Base-by-base conservation (phyloP, 2,113 vertebrate genomes). In the Cephalopterus ornatus region DNA sequence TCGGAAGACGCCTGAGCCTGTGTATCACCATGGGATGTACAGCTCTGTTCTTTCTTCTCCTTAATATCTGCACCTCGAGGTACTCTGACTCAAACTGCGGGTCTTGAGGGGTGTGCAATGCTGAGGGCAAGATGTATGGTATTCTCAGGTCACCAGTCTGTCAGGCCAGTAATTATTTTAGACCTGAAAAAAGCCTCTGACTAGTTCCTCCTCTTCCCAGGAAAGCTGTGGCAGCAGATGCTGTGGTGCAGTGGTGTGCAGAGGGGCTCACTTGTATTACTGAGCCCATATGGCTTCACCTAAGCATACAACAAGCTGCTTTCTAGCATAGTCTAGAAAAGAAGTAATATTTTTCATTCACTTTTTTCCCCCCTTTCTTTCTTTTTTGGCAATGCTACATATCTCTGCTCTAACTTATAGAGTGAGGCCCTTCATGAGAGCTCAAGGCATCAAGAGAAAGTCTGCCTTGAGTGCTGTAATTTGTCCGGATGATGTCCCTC, bases 61-160 rank as follows among this genome's bases (percentile, higher is more conserved):
- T 99, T 52, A 99, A 98, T 65, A 96, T 99, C 96, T 99, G 99
- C 96, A 98, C 98, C 33, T 99, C 98, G 0, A 99, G 99, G 99
- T 99, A 98, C 74, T 73, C 72, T 65, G 21, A 5, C 63, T 85
- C 39, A 77, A 55, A 41, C 27, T 10, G 6, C 1, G 3, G 22
- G 47, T 47, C 12, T 16, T 42, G 0, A 1, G 55, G 22, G 8
- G 22, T 17, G 19, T 3, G 30, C n/a, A 55, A 1, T 24, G 61
- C 56, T 39, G 47, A 59, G 44, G 11, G 23, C 14, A 35, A 49
- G 20, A 62, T 12, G 12, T 32, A 7, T 59, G 12, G 9, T 53
- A 32, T 37, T 65, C 20, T 85, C 47, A 58, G 24, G 16, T 71
- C 21, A 32, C 53, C 27, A 28, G 27, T 16, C 5, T 22, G 33